These are phyloP conservation scores for Gorsachius goisagi DNA, from an alignment of 2,113 vertebrate species.

Conservation along the genomic window DNA sequence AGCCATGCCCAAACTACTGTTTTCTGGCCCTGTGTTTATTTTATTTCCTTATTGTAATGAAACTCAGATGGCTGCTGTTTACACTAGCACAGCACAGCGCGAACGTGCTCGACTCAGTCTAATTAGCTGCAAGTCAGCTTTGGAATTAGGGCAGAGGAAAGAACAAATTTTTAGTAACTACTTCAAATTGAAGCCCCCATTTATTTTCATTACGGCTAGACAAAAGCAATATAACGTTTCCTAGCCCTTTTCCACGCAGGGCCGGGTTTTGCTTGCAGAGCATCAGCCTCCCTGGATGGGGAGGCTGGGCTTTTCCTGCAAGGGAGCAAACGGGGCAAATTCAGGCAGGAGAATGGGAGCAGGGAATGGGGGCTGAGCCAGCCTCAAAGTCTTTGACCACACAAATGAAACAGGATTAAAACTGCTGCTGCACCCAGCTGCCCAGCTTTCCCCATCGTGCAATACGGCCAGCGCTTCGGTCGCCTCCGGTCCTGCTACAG, in stretches of 20 bases:
- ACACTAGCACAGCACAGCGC: slow-evolving; percentile 71
- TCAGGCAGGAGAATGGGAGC: neutral
- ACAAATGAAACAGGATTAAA: neutral
- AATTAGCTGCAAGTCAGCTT: slow-evolving; percentile 77
- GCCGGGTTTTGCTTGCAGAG: neutral
- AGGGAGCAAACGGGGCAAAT: neutral
- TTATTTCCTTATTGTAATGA: slow-evolving; percentile 89
- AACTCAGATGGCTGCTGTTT: slow-evolving; percentile 89
- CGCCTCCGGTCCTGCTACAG: neutral
- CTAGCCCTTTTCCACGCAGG: neutral
- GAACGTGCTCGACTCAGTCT: slow-evolving; percentile 62
- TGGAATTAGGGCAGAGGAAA: slow-evolving; percentile 78
- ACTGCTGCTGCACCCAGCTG: neutral
- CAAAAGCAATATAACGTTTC: slow-evolving; percentile 72
- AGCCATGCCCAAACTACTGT: slow-evolving; percentile 84
- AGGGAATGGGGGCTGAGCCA: neutral
- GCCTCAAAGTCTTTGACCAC: neutral
- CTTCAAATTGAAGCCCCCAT: slow-evolving; percentile 75
- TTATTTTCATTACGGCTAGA: slow-evolving; percentile 78
- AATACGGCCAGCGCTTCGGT: accelerated
- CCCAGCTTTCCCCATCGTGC: neutral
- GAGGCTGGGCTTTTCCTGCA: neutral
- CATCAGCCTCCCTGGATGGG: accelerated
- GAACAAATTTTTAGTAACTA: slow-evolving; percentile 80
- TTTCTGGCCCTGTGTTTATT: slow-evolving; percentile 85